Conservation (phyloP, 1,140 invertebrate species). For the Lithobius niger region DNA sequence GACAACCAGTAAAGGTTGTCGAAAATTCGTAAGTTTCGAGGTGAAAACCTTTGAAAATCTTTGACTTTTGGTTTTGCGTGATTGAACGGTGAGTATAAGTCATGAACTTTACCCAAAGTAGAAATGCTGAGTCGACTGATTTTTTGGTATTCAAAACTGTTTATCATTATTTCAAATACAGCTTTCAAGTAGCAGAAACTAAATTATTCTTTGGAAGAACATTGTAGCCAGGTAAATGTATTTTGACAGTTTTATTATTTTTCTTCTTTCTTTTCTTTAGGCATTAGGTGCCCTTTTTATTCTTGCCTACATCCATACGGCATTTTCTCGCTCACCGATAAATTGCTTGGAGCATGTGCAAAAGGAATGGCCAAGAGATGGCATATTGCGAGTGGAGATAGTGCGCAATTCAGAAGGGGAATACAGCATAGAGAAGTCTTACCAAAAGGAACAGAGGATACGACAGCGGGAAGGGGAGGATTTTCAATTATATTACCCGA, state of each 20-base stretch:
- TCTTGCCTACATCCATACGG: constrained; percentile 86
- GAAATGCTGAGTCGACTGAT: too few relatives aligned
- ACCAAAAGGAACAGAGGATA: constrained; percentile 58
- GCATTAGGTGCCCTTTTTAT: constrained; percentile 79
- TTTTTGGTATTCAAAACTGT: too few relatives aligned
- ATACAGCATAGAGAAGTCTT: constrained; percentile 64
- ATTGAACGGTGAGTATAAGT: too few relatives aligned
- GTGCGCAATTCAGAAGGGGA: constrained; percentile 50
- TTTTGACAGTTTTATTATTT: background rate
- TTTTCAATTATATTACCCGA: constrained; percentile 32
- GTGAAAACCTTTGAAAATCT: too few relatives aligned
- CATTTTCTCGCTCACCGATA: constrained; percentile 80
- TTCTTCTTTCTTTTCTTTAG: constrained; percentile 34
- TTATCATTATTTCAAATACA: too few relatives aligned
- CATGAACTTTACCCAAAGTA: too few relatives aligned
- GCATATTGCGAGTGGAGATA: constrained; percentile 92
- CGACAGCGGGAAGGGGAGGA: constrained; percentile 49
- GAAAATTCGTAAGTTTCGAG: too few relatives aligned
- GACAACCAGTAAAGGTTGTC: too few relatives aligned
- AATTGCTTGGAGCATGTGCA: constrained; percentile 84
- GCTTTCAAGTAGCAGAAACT: background rate
- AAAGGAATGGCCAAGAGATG: constrained; percentile 84
- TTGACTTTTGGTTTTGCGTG: too few relatives aligned
- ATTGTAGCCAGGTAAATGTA: too few relatives aligned
- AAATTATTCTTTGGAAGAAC: background rate